Evolutionary conservation across 1,140 invertebrate genomes (phyloP).

Genomic region (Zelostemma sp.): DNA sequence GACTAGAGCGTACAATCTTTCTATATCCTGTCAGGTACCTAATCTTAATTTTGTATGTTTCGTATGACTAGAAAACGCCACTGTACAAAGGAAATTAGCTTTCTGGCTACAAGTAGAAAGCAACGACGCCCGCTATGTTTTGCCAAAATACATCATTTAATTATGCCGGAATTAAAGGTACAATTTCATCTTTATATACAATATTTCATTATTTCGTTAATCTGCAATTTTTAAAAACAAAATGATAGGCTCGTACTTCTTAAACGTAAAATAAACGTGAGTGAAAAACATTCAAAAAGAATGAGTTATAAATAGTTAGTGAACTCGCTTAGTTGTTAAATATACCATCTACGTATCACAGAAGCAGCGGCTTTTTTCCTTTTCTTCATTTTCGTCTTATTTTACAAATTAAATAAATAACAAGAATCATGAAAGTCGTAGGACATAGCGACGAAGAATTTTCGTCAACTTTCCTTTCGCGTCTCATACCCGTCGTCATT

Average conservation of each 20-base stretch:
- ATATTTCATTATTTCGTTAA: too few relatives aligned
- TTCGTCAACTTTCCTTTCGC: neutral
- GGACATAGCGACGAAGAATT: neutral
- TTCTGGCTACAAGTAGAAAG: neutral
- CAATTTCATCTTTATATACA: too few relatives aligned
- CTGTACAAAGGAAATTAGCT: neutral
- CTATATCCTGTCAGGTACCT: slow-evolving; percentile 41
- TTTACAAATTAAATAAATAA: slow-evolving; percentile 41
- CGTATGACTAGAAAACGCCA: slow-evolving; percentile 16
- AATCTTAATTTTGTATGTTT: slow-evolving; percentile 15
- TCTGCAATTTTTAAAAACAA: too few relatives aligned
- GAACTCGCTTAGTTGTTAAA: neutral
- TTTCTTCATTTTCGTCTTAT: slow-evolving; percentile 16
- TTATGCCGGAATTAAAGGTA: neutral
- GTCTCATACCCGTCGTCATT: too few relatives aligned
- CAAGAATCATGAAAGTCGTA: slow-evolving; percentile 2
- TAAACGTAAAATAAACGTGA: slow-evolving; percentile 4
- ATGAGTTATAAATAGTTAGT: slow-evolving; percentile 17
- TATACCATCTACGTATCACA: slow-evolving; percentile 35
- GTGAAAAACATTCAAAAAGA: neutral
- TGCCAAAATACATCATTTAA: neutral
- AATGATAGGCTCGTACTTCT: neutral
- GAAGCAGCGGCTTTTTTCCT: slow-evolving; percentile 27
- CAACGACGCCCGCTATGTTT: slow-evolving; percentile 2
- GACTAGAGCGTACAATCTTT: slow-evolving; percentile 41